Conservation (phyloP, 1,140 invertebrate genomes). For the Camponotus floridanus region DNA sequence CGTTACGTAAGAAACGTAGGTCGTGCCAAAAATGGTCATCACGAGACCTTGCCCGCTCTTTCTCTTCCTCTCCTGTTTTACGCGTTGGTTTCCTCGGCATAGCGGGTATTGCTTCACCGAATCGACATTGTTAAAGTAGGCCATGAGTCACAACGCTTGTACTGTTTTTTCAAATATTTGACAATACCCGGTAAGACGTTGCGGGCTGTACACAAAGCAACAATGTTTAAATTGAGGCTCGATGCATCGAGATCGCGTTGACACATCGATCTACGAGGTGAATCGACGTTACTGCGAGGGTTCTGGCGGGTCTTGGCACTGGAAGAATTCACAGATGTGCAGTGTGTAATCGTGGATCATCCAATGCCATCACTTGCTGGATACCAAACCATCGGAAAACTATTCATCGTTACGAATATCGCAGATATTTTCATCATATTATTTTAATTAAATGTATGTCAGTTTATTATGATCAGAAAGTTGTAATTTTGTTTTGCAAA, state of each 20-base stretch:
- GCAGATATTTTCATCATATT: background rate
- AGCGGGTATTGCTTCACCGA: background rate
- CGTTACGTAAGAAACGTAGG: conserved; percentile 44
- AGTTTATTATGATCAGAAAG: background rate
- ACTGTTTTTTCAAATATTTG: conserved; percentile 16
- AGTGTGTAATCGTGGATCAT: conserved; percentile 86
- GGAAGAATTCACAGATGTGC: conserved; percentile 87
- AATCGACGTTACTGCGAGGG: conserved; percentile 63
- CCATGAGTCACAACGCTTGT: background rate
- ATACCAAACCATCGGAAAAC: conserved; percentile 76
- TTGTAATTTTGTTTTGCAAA: conserved; percentile 20
- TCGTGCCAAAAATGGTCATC: conserved; percentile 40
- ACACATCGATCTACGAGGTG: conserved; percentile 1
- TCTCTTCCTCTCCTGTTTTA: conserved; percentile 5
- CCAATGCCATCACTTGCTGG: conserved; percentile 86
- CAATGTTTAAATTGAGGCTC: background rate
- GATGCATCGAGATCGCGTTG: background rate
- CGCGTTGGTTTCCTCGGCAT: conserved; percentile 12
- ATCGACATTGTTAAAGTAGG: conserved; percentile 10
- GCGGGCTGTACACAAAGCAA: background rate
- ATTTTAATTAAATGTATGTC: no score
- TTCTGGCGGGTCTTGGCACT: conserved; percentile 86
- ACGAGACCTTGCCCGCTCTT: conserved; percentile 22
- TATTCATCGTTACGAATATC: background rate
- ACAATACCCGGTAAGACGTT: background rate